Evolutionary conservation across 2,888 invertebrate genomes (phyloP), one percentile per base, ranked within the genome.

Genomic region (Hyppa rectilinea): DNA sequence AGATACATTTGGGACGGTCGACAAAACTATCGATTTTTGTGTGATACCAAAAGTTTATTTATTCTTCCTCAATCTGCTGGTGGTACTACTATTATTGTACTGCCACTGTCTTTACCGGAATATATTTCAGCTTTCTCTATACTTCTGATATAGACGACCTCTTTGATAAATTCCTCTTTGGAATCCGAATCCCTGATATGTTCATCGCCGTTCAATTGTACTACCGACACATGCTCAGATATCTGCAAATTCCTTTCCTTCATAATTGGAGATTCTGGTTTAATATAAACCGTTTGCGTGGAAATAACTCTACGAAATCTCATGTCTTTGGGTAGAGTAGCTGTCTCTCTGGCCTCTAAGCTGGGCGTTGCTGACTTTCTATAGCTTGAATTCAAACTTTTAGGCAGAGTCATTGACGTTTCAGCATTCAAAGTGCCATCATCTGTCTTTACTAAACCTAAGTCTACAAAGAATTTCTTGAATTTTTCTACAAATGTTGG

Each of bases 401-500:
- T 95, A 0, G 95, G 95, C 70, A 95, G 70, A 0, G 95, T 95
- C 60, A 89, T 93, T 0, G 90, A 55, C 6, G 88, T 87, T 49
- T 85, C 84, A 2, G 87, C 84, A 23, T 87, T 77, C 0, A 89
- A 83, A 1, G 63, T 82, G 45, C 91, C 92, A 0, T 93, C 92
- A 0, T 93, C 94, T 0, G 91, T 71, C 81, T 93, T 95, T 1
- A 92, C 95, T 23, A 95, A 81, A 1, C 95, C 95, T 0, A 96
- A 93, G 64, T 96, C 95, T 2, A 91, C 85, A 83, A 96, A 95
- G 87, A 95, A 96, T 72, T 95, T 93, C 78, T 94, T 96, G 75
- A 95, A 96, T 80, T 95, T 95, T 80, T 96, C 95, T 0, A 96
- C 95, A 63, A 96, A 96, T 0, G 95, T 95, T 0, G 96, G 96